Percentiles rank a stretch among this genome's conserved stretches.
Conservation (phyloP, 2,888 invertebrate species). For the Rhopalosiphum nymphaeae region DNA sequence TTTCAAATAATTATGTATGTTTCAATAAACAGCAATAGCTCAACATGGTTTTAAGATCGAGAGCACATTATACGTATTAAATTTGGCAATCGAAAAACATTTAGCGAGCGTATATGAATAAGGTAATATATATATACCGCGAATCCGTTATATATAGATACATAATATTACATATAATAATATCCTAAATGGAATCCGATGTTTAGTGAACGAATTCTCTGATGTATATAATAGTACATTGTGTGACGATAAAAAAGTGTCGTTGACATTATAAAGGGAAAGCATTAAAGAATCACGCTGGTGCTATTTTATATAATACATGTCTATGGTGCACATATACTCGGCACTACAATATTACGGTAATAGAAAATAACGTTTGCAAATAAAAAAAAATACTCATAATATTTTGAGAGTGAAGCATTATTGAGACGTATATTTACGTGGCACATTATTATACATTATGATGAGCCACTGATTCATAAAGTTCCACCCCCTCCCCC, state of each 20-base stretch:
- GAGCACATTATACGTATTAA: background rate
- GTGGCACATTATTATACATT: background rate
- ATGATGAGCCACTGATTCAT: background rate
- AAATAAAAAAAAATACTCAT: background rate
- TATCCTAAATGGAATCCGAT: background rate
- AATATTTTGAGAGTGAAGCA: background rate
- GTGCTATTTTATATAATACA: background rate
- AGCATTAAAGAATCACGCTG: conserved; percentile 11
- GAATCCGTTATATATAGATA: background rate
- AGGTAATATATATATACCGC: background rate
- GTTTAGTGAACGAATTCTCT: background rate
- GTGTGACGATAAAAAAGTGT: background rate
- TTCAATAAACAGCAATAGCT: too few relatives aligned
- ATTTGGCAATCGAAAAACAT: background rate
- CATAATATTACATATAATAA: background rate
- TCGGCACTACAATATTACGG: background rate
- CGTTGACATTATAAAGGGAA: conserved; percentile 4
- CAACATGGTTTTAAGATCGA: background rate
- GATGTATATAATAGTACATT: background rate
- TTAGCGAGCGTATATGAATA: background rate
- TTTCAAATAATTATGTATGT: too few relatives aligned
- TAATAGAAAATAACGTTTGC: background rate
- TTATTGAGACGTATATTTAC: background rate
- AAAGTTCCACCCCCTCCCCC: too few relatives aligned
- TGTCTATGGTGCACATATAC: background rate